Evolutionary conservation across 1,140 invertebrate genomes (phyloP), one percentile per base, ranked within the genome.

Genomic region (Marisa cornuarietis): DNA sequence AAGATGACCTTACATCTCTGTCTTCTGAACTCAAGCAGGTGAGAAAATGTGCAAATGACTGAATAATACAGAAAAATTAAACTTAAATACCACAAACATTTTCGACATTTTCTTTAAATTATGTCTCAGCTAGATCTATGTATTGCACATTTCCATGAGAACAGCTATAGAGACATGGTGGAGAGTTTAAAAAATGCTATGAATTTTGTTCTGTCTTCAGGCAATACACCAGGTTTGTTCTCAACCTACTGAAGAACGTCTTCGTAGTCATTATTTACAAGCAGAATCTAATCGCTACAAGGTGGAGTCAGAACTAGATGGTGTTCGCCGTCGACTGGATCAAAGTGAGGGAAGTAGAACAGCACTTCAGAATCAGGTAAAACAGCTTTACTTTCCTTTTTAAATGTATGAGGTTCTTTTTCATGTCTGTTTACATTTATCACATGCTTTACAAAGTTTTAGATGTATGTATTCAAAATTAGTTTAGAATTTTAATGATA

Each of bases 261-360:
- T 87, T 22, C 81, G 84, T 61, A 83, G 78, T 71, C 84, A 86
- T 26, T 87, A 85, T 61, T 71, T 88, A 58, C 82, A 85, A 26
- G 78, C 85, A 24, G 89, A 90, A 71, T 81, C 87, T 22, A 80
- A 84, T 26, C 86, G 84, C 81, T 85, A 88, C 71, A 85, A 84
- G 83, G 84, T 88, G 74, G 88, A 90, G 76, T 79, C 84, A 52
- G 89, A 90, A 31, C 63, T 90, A 65, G 87, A 89, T 18, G 74
- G 80, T 49, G 80, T 89, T n/a, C 84, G 85, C 58, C 83, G 87
- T 65, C 83, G 87, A 76, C 79, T 90, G 52, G 89, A 90, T 71
- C 88, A 89, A 71, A 87, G 84, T 51, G 90, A 90, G 71, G 88
- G 90, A 16, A 87, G 87, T 54, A 87, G 85, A 77, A 69, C 82